Evolutionary conservation across 2,797 vertebrate species (phyloP).

Genomic region (Siniperca obscura): DNA sequence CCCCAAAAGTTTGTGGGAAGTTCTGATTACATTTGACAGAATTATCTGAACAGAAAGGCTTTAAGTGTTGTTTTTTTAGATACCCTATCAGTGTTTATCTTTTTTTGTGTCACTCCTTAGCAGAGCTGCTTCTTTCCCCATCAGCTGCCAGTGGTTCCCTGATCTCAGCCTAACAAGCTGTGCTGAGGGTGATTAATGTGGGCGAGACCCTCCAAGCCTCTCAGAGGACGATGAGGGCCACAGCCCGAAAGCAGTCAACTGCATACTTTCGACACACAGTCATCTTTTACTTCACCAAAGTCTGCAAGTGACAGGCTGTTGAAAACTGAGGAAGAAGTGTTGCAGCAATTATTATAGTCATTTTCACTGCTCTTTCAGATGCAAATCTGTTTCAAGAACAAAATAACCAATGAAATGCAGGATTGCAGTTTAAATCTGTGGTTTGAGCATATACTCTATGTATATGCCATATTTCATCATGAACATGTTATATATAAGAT

Average conservation of each 20-base stretch:
- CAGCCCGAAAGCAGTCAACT: constrained; percentile 56
- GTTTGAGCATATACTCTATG: background rate
- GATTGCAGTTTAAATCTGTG: background rate
- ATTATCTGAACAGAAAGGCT: constrained; percentile 49
- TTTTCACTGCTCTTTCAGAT: constrained; percentile 40
- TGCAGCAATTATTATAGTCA: constrained; percentile 42
- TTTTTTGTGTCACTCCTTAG: constrained; percentile 14
- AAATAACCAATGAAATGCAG: constrained; percentile 2
- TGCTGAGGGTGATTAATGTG: constrained; percentile 67
- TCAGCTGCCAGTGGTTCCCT: constrained; percentile 51
- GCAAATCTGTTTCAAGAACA: constrained; percentile 25
- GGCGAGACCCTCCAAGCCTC: constrained; percentile 66
- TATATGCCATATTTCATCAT: constrained; percentile 1
- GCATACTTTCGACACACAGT: constrained; percentile 61
- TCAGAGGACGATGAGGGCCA: constrained; percentile 57
- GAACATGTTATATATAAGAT: background rate
- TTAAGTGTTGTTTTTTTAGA: constrained; percentile 58
- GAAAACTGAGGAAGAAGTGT: constrained; percentile 48
- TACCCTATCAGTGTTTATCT: constrained; percentile 49
- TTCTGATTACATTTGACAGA: constrained; percentile 50
- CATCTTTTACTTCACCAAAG: constrained; percentile 57
- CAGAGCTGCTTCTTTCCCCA: constrained; percentile 37
- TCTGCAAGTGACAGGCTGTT: constrained; percentile 62
- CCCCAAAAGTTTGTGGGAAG: constrained; percentile 38
- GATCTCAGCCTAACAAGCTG: constrained; percentile 51